These are phyloP conservation scores for Spea multiplicata DNA, from an alignment of 2,113 vertebrate species.

Conservation along the genomic window DNA sequence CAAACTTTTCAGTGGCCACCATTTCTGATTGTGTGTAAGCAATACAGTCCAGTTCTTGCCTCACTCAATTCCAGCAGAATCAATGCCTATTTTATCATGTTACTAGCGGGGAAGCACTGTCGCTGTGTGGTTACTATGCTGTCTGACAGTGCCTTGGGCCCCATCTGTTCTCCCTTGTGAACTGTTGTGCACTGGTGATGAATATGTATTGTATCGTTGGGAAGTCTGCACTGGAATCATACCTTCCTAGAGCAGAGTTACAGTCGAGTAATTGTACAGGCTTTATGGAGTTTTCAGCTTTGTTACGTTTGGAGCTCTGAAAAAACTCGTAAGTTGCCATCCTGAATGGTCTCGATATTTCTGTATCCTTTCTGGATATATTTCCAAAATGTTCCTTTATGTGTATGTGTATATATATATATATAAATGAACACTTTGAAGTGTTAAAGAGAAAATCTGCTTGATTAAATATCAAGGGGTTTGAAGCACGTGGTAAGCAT, in stretches of 20 bases:
- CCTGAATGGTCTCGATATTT: slow-evolving; percentile 52
- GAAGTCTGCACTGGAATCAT: slow-evolving; percentile 50
- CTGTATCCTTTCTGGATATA: slow-evolving; percentile 60
- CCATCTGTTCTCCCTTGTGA: slow-evolving; percentile 64
- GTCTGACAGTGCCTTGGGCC: slow-evolving; percentile 68
- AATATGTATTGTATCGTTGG: slow-evolving; percentile 56
- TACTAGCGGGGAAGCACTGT: slow-evolving; percentile 59
- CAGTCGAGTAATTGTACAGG: neutral
- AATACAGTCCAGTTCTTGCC: slow-evolving; percentile 63
- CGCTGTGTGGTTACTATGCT: slow-evolving; percentile 71
- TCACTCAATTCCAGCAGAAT: slow-evolving; percentile 65
- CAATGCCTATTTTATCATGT: slow-evolving; percentile 63
- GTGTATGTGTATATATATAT: slow-evolving; percentile 49
- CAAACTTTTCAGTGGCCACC: slow-evolving; percentile 56
- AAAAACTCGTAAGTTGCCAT: slow-evolving; percentile 50
- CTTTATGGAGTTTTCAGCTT: slow-evolving; percentile 55
- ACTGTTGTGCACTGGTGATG: slow-evolving; percentile 56
- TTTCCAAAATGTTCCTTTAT: slow-evolving; percentile 60
- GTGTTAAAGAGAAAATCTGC: slow-evolving; percentile 64
- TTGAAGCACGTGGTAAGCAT: slow-evolving; percentile 59
- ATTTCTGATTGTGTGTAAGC: slow-evolving; percentile 65
- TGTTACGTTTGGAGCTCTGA: slow-evolving; percentile 57
- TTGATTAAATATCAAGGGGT: slow-evolving; percentile 72
- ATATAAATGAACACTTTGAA: slow-evolving; percentile 66
- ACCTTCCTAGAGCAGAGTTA: slow-evolving; percentile 41